Base-by-base conservation (phyloP, 2,113 vertebrate genomes). In the Hydrolagus affinis region DNA sequence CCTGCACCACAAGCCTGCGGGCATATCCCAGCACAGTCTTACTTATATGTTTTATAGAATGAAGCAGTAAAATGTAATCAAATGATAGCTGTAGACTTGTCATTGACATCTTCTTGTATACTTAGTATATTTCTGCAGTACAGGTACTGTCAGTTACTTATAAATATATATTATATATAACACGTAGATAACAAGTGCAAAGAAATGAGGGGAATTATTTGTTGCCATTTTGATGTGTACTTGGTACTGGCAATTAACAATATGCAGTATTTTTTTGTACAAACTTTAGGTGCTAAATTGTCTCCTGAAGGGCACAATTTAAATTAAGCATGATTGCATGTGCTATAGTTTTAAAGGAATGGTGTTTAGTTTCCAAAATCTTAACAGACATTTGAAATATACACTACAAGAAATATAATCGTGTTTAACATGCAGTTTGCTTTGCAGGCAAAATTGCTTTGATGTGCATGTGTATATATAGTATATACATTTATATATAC, bases 271-370 rank as follows among this genome's bases (percentile, higher is more conserved):
- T 83, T 15, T 62, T 25, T 83, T 83, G 59, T 83, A 83, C 17
- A 83, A 66, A 80, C 64, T 64, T 83, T 83, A 66, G 62, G 21
- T 83, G 32, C 25, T 66, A 83, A 83, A 68, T n/a, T 30, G 70
- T 23, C 6, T 78, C n/a, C 19, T 66, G 57, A 17, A 10, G 25
- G 30, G 9, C 4, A 21, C 11, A 80, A 64, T n/a, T 23, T 64
- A 64, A 64, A 64, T 62, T 28, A 10, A 80, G 78, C 60, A 66
- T 83, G 78, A 25, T 66, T 83, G 60, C 60, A 32, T 21, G 62
- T 32, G 78, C 62, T 83, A 17, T 66, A 75, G 4, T 83, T 83
- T 83, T 83, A 83, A 83, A 28, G 28, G 44, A 60, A 21, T 21
- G 56, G 14, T 23, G 23, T 64, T 30, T 83, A 64, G 25, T 64